Base-by-base conservation (phyloP, 2,888 invertebrate species). In the Melanotus villosus region DNA sequence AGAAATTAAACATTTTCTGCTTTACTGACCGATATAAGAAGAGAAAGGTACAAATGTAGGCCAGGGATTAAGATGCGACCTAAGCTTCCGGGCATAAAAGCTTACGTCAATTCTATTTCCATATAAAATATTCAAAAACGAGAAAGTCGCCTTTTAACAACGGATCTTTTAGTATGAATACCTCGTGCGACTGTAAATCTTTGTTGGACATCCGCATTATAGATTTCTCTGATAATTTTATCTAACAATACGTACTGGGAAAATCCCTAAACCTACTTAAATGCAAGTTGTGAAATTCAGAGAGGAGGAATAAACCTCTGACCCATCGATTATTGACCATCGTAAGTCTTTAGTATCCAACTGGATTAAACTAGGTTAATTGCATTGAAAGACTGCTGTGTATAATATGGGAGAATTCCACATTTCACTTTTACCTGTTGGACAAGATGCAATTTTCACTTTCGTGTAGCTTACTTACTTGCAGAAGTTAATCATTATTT, bases 341-440 rank as follows among this genome's bases (percentile, higher is more conserved):
- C 21, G 43, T 36, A 36, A 38, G 38, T 57, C 34, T 57, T 38
- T 45, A 6, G 19, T 7, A 16, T 57, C 34, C 19, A 32, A 19
- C 18, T 21, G 30, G 34, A 14, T 10, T 30, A 36, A 67, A 60
- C 34, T 38, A 23, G 64, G 64, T 65, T 68, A 65, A 63, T 62
- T 66, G 50, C 57, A 30, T 65, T 45, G 26, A 19, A 32, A 58
- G 38, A 45, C 16, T 50, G 30, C 36, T 57, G n/a, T 2, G 19
- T 12, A 21, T 32, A 41, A 57, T 41, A 14, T 14, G 36, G 19
- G 45, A 34, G 45, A 57, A 62, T 64, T 54, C 34, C 38, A 67
- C 67, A 63, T 62, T 70, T 70, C 66, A 67, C 70, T 70, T 70
- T 70, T 70, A 70, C 70, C 60, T 67, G 36, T 45, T 36, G 12